Evolutionary conservation across 2,113 vertebrate species (phyloP).

Genomic region (Vulpes vulpes): DNA sequence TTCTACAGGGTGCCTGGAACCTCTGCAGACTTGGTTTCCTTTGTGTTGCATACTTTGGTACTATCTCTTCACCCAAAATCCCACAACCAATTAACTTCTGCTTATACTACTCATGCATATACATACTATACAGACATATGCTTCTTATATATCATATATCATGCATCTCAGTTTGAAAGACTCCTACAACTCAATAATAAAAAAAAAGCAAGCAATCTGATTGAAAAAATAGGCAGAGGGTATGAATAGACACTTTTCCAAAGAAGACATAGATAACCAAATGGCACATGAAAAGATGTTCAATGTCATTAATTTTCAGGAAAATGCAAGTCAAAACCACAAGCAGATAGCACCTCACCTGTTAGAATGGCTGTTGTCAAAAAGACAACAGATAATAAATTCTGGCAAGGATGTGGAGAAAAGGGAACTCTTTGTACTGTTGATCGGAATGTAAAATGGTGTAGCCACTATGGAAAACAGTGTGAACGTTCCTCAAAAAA

Average conservation of each 20-base stretch:
- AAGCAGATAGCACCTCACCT: neutral
- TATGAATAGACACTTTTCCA: neutral
- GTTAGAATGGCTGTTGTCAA: neutral
- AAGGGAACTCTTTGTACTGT: neutral
- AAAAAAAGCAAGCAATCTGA: neutral
- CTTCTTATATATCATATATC: too few species aligned
- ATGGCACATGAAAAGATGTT: neutral
- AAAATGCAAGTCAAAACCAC: neutral
- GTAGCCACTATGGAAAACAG: neutral
- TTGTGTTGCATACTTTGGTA: neutral
- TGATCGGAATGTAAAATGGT: neutral
- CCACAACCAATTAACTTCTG: neutral
- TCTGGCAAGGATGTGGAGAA: neutral
- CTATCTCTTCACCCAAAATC: neutral
- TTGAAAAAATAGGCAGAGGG: neutral
- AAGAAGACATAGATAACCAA: neutral
- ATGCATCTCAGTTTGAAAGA: neutral
- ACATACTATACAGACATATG: neutral
- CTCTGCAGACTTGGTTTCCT: neutral
- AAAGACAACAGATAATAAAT: neutral
- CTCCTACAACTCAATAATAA: neutral
- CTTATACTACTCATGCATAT: neutral
- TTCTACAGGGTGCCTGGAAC: neutral
- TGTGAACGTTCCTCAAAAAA: neutral
- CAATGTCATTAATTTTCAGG: neutral